Evolutionary conservation across 2,797 vertebrate genomes (phyloP).

Genomic region (Anabacerthia variegaticeps): DNA sequence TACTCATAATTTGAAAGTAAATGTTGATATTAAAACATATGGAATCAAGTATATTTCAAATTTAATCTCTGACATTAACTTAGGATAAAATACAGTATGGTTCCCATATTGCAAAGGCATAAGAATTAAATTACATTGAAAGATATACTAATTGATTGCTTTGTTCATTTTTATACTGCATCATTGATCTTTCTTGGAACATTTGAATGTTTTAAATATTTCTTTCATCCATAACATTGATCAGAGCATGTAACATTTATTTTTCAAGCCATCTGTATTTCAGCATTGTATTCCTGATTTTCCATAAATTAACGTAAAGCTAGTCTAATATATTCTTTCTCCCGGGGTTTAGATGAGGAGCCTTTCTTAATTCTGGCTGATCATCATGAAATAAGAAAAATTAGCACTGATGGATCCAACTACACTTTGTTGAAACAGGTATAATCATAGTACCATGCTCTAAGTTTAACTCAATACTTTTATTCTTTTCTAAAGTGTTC

Average conservation of each 20-base stretch:
- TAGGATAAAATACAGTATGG: neutral
- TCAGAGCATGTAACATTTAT: constrained; percentile 68
- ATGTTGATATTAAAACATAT: neutral
- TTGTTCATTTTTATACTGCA: constrained; percentile 69
- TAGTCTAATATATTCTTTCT: constrained; percentile 62
- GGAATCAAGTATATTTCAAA: neutral
- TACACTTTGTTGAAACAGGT: constrained; percentile 99
- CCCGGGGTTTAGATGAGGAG: constrained; percentile 88
- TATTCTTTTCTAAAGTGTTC: constrained; percentile 30
- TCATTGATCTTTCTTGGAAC: constrained; percentile 70
- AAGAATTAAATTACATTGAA: constrained; percentile 14
- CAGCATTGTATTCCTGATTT: constrained; percentile 66
- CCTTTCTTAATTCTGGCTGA: constrained; percentile 97
- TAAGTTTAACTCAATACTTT: constrained; percentile 51
- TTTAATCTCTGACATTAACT: constrained; percentile 25
- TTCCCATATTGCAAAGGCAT: constrained; percentile 28
- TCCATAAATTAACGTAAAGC: constrained; percentile 68
- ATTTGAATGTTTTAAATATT: constrained; percentile 72
- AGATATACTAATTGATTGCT: constrained; percentile 69
- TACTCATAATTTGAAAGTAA: neutral
- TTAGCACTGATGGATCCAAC: constrained; percentile 96
- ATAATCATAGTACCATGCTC: constrained; percentile 56
- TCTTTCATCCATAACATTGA: constrained; percentile 67
- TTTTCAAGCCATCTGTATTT: constrained; percentile 64
- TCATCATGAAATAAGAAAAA: constrained; percentile 97